These are phyloP conservation scores for Semotilus atromaculatus DNA, from an alignment of 2,797 vertebrate genomes.

Conservation along the genomic window DNA sequence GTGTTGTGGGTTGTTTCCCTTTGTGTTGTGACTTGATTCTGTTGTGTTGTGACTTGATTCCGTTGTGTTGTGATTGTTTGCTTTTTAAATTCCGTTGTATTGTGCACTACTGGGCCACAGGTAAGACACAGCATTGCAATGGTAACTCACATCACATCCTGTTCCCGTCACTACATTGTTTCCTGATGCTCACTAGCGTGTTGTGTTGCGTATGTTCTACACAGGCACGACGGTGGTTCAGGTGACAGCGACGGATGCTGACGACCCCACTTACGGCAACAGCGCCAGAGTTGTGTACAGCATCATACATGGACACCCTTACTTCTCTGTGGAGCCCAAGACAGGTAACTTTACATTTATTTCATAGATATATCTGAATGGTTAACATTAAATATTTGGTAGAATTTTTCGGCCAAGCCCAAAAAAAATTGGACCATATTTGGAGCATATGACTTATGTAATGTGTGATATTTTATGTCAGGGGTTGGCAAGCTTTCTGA, in stretches of 20 bases:
- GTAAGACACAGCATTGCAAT: too few relatives aligned
- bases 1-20: too few relatives aligned
- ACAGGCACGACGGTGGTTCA: conserved; percentile 95
- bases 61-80: too few relatives aligned
- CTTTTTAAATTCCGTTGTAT: too few relatives aligned
- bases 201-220: conserved; percentile 56
- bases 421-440: not conserved
- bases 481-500: not conserved
- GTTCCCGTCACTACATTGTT: not conserved
- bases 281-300: conserved; percentile 96
- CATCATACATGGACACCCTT: conserved; percentile 94
- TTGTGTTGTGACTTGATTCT: too few relatives aligned
- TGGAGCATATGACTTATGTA: not conserved
- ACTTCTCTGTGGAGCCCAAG: conserved; percentile 97
- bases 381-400: not conserved
- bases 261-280: conserved; percentile 79
- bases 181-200: conserved; percentile 62
- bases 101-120: too few relatives aligned
- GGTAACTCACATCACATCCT: too few relatives aligned
- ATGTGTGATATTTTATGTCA: not conserved
- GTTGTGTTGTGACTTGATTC: too few relatives aligned
- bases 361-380: not conserved
- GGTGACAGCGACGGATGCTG: conserved; percentile 91
- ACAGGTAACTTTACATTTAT: conserved; percentile 80
- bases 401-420: not conserved